Evolutionary conservation across 2,888 invertebrate genomes (phyloP).

Genomic region (Tholera decimalis): DNA sequence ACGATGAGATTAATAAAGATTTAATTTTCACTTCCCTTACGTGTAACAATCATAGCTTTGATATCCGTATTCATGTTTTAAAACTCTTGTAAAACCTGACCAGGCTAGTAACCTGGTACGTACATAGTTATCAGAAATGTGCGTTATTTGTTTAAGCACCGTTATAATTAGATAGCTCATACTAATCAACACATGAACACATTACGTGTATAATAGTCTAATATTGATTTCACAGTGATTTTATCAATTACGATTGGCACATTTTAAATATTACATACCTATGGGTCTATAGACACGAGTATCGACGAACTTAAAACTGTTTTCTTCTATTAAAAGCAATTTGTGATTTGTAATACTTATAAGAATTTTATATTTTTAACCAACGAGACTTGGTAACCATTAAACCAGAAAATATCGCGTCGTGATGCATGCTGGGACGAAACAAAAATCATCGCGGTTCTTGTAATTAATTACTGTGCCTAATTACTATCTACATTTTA

Average conservation of each 20-base stretch:
- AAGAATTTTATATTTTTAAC: constrained; percentile 41
- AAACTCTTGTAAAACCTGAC: constrained; percentile 47
- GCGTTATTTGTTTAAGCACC: constrained; percentile 64
- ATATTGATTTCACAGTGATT: constrained; percentile 60
- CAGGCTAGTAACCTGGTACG: constrained; percentile 55
- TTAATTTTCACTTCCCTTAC: constrained; percentile 34
- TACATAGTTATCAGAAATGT: constrained; percentile 61
- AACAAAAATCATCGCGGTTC: constrained; percentile 57
- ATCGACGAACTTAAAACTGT: constrained; percentile 46
- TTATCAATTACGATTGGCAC: constrained; percentile 61
- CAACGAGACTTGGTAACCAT: constrained; percentile 72
- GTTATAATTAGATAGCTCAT: constrained; percentile 39
- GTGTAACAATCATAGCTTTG: constrained; percentile 43
- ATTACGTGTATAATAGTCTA: constrained; percentile 59
- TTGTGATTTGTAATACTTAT: constrained; percentile 56
- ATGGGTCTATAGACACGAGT: constrained; percentile 42
- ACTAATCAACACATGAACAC: constrained; percentile 52
- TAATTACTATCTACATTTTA: constrained; percentile 64
- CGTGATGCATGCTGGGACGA: constrained; percentile 61
- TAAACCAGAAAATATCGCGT: constrained; percentile 68
- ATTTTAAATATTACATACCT: constrained; percentile 52
- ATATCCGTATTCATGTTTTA: constrained; percentile 38
- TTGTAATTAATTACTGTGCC: constrained; percentile 61
- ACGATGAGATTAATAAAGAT: constrained; percentile 47
- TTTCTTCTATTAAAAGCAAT: constrained; percentile 38